Evolutionary conservation across 2,888 invertebrate species (phyloP), one percentile per base, ranked within the genome.

Genomic region (Frankliniella fusca): DNA sequence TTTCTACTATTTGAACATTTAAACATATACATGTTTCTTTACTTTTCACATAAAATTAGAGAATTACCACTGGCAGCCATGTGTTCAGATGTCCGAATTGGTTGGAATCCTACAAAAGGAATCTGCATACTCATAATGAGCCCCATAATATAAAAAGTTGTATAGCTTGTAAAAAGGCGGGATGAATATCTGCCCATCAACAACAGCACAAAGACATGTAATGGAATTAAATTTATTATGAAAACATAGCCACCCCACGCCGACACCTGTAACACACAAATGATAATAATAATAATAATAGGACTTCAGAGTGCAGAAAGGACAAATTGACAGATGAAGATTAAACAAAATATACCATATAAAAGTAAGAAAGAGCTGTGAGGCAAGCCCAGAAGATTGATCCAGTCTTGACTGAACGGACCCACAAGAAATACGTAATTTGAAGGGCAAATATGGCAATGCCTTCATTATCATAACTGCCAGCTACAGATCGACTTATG

Each of bases 211-310:
- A 99, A 98, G 8, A 98, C 98, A 87, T 99, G 99, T 18, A 99
- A 92, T 0, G 99, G 99, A 85, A 99, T 99, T 87, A 99, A 90
- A 89, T 99, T 99, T 87, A 99, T 99, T 86, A 99, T 99, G 88
- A 99, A 99, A 76, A 99, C 99, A 87, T 99, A 99, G 84, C 99
- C 99, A 85, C 99, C 99, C 99, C 99, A 99, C 85, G 99, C 99
- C 84, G 98, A 99, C 3, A 99, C 94, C 95, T 95, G 87, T 80
- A 90, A 87, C 83, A 85, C 83, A 83, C 82, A 81, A 61, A 81
- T 49, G n/a, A 18, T 28, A 20, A 61, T n/a, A n/a, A 54, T 48
- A 65, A 81, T 38, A n/a, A 50, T 80, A 48, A 38, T 28, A 23
- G 80, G 48, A 80, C 9, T 38, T 48, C 18, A 48, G 27, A n/a